Evolutionary conservation across 1,140 invertebrate genomes (phyloP).

Genomic region (Coptotermes formosanus): DNA sequence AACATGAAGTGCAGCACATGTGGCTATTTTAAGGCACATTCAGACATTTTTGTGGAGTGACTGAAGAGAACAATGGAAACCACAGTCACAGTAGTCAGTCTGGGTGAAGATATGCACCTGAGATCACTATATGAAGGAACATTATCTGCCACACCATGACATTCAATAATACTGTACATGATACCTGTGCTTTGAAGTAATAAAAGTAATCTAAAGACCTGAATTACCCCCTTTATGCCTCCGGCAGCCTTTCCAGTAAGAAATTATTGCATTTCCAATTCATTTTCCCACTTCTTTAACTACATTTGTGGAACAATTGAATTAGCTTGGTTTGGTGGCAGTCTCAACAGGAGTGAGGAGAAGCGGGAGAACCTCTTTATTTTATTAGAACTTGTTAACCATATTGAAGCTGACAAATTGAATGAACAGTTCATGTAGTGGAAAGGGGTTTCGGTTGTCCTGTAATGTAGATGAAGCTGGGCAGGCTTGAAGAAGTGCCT

Average conservation of each 20-base stretch:
- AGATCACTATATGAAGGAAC: too few relatives aligned
- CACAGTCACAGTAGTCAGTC: too few relatives aligned
- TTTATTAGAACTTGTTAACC: conserved; percentile 3
- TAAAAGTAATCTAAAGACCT: not conserved
- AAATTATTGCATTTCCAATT: conserved; percentile 1
- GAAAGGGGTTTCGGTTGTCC: not conserved
- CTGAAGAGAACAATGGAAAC: too few relatives aligned
- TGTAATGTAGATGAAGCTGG: not conserved
- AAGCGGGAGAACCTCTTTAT: not conserved
- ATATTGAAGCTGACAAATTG: conserved; percentile 14
- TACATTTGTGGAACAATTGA: conserved; percentile 7
- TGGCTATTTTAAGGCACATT: too few relatives aligned
- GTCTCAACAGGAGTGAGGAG: not conserved
- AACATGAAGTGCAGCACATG: too few relatives aligned
- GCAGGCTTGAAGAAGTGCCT: not conserved
- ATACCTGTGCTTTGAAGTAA: not conserved
- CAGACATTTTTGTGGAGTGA: too few relatives aligned
- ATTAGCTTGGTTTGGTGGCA: not conserved
- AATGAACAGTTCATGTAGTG: not conserved
- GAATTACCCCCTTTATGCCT: not conserved
- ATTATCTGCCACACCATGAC: too few relatives aligned
- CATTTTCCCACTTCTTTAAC: not conserved
- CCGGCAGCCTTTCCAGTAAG: not conserved
- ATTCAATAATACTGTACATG: too few relatives aligned
- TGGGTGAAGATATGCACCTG: too few relatives aligned